Evolutionary conservation across 2,113 vertebrate species (phyloP).

Genomic region (Amblyornis subalaris): DNA sequence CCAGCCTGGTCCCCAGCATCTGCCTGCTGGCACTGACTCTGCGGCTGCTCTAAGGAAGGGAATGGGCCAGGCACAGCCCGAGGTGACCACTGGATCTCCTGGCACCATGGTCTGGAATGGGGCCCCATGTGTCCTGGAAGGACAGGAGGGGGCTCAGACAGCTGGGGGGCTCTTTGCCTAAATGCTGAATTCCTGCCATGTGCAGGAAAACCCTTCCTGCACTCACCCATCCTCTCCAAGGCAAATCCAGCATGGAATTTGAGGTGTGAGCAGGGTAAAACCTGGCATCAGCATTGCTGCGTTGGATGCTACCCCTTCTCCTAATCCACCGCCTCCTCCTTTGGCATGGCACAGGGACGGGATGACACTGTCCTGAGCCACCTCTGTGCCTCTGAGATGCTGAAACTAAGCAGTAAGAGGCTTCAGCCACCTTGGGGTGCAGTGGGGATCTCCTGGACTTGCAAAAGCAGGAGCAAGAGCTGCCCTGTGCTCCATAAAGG

Average conservation of each 20-base stretch:
- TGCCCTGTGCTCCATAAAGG: neutral
- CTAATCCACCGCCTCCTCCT: neutral
- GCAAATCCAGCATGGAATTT: neutral
- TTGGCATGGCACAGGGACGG: accelerated
- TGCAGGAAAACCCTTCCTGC: neutral
- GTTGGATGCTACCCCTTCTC: neutral
- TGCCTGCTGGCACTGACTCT: accelerated
- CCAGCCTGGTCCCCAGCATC: neutral
- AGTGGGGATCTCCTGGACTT: neutral
- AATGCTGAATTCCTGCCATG: neutral
- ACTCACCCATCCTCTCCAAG: neutral
- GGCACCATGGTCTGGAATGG: accelerated
- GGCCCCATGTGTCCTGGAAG: neutral
- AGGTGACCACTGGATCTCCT: neutral
- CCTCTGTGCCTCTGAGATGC: neutral
- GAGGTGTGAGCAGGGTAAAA: neutral
- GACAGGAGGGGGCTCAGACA: neutral
- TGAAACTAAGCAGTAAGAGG: neutral
- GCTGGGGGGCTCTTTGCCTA: neutral
- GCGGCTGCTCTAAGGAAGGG: neutral
- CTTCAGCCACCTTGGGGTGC: neutral
- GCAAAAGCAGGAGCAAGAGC: neutral
- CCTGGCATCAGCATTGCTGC: neutral
- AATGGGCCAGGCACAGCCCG: accelerated
- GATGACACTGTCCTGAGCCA: neutral